A percentile compares a stretch with the other conserved stretches of the same genome.
Evolutionary conservation across 2,888 invertebrate species (phyloP).

Genomic region (Sycophila texana): DNA sequence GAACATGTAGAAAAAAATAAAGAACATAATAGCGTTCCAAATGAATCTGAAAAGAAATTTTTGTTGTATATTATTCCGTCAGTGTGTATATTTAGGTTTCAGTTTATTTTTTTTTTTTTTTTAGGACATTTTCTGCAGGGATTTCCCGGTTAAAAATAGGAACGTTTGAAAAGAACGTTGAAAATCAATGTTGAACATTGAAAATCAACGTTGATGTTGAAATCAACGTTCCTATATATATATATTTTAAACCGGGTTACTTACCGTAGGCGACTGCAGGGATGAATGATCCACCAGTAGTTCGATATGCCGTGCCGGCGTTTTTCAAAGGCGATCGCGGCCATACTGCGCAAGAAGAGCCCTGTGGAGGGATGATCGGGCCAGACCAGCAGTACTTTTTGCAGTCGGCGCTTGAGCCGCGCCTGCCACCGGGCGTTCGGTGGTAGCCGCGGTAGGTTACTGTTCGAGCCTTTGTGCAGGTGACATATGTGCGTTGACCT

Average conservation of each 20-base stretch:
- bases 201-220: no score
- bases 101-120: no score
- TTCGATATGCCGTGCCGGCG: slow-evolving; percentile 66
- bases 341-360: slow-evolving; percentile 68
- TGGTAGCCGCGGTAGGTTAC: slow-evolving; percentile 70
- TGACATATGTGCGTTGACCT: slow-evolving; percentile 65
- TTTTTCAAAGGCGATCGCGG: slow-evolving; percentile 70
- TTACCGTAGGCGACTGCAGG: slow-evolving; percentile 69
- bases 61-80: no score
- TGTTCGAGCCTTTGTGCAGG: slow-evolving; percentile 66
- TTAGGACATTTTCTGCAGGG: no score
- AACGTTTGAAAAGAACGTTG: no score
- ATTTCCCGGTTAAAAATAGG: no score
- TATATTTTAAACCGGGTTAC: not conserved
- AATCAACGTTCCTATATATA: no score
- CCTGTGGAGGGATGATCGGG: slow-evolving; percentile 65
- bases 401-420: slow-evolving; percentile 65
- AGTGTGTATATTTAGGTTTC: no score
- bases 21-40: slow-evolving; percentile 68
- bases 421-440: slow-evolving; percentile 67
- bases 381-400: slow-evolving; percentile 69
- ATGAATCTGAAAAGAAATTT: slow-evolving; percentile 59
- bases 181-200: no score
- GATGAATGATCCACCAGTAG: slow-evolving; percentile 72
- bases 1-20: slow-evolving; percentile 65